Percentiles rank a stretch among this genome's conserved stretches.
These are phyloP conservation scores for Scaptomyza caliginosa DNA, from an alignment of 2,888 invertebrate species.

Conservation along the genomic window DNA sequence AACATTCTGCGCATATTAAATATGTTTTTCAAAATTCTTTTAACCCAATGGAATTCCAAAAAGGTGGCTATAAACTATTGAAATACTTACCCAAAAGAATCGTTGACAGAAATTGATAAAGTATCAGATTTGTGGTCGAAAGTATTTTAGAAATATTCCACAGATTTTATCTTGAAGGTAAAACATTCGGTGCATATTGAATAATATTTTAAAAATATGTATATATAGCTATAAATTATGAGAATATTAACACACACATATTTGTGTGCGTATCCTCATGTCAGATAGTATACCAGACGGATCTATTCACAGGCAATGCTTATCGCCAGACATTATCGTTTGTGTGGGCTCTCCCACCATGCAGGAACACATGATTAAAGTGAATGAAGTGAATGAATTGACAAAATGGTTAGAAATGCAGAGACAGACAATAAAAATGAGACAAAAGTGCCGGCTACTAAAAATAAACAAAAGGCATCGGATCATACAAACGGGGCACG, in stretches of 20 bases:
- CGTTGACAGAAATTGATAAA: neutral
- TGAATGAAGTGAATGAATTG: slow-evolving; percentile 55
- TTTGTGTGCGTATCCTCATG: neutral
- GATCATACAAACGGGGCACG: slow-evolving; percentile 11
- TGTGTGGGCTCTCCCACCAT: slow-evolving; percentile 4
- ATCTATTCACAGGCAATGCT: slow-evolving; percentile 8
- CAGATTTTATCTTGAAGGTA: neutral
- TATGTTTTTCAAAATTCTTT: neutral
- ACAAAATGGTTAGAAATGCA: slow-evolving; percentile 37
- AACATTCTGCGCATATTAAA: neutral
- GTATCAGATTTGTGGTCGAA: too few relatives aligned
- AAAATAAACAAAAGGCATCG: slow-evolving; percentile 65
- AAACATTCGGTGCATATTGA: slow-evolving; percentile 12
- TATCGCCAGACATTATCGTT: slow-evolving; percentile 34
- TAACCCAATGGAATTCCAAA: neutral
- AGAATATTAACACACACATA: slow-evolving; percentile 41
- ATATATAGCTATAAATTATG: slow-evolving; percentile 56
- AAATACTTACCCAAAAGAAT: neutral
- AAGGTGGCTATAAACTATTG: neutral
- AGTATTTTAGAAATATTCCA: neutral
- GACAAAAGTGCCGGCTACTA: slow-evolving; percentile 59
- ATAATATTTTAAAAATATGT: slow-evolving; percentile 6
- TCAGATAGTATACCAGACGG: slow-evolving; percentile 14
- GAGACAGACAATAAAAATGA: slow-evolving; percentile 22
- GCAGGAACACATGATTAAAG: slow-evolving; percentile 46